Evolutionary conservation across 2,888 invertebrate genomes (phyloP).

Genomic region (Agrilus mali): DNA sequence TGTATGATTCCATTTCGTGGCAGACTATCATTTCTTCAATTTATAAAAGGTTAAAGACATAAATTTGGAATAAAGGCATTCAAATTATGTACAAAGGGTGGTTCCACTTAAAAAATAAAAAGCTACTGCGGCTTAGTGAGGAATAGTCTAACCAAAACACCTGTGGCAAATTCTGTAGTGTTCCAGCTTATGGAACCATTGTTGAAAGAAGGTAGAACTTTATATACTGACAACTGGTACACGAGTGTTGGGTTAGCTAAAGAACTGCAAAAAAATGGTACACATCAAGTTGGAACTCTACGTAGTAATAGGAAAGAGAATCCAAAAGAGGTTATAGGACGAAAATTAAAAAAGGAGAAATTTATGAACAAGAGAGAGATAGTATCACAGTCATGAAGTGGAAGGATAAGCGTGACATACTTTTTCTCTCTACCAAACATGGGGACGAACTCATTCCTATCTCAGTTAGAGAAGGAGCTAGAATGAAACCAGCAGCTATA

Average conservation of each 20-base stretch:
- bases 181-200: too few relatives aligned
- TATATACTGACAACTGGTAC: slow-evolving; percentile 22
- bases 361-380: slow-evolving; percentile 1
- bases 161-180: slow-evolving; percentile 5
- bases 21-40: not conserved
- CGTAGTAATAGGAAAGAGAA: slow-evolving; percentile 5
- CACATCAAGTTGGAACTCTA: slow-evolving; percentile 22
- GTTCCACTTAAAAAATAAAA: slow-evolving; percentile 7
- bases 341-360: slow-evolving; percentile 3
- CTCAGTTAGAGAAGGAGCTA: not conserved
- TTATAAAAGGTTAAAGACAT: not conserved
- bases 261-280: slow-evolving; percentile 19
- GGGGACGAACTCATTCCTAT: not conserved
- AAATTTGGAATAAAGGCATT: slow-evolving; percentile 1
- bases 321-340: slow-evolving; percentile 1
- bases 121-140: slow-evolving; percentile 2
- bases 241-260: slow-evolving; percentile 23
- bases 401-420: slow-evolving; percentile 3
- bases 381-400: slow-evolving; percentile 1
- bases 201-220: too few relatives aligned
- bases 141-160: not conserved
- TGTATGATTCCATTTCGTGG: too few relatives aligned
- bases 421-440: slow-evolving; percentile 3
- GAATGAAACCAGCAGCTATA: slow-evolving; percentile 2
- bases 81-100: slow-evolving; percentile 3